A percentile compares a stretch with the other conserved stretches of the same genome.
These are phyloP conservation scores for Myrmecobius fasciatus DNA, from an alignment of 2,113 vertebrate species.

Conservation along the genomic window DNA sequence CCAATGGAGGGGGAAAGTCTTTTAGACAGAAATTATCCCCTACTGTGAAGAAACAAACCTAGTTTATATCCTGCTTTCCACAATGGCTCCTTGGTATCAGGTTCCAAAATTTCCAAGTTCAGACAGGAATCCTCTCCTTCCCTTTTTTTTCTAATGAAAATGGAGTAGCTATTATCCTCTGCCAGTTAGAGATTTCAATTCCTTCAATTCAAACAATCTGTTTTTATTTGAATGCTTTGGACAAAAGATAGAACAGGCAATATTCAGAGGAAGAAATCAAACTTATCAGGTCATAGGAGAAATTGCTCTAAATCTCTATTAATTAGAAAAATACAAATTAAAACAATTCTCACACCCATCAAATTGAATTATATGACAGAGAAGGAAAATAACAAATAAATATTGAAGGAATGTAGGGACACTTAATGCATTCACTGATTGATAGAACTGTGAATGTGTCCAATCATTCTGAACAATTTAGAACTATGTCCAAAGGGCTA, in stretches of 20 bases:
- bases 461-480: not conserved
- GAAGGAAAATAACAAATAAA: not conserved
- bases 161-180: not conserved
- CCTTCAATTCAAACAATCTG: too few relatives aligned
- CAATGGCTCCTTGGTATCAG: not conserved
- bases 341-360: not conserved
- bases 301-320: not conserved
- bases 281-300: not conserved
- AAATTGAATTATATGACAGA: not conserved
- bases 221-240: constrained; percentile 25
- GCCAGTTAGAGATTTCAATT: constrained; percentile 33
- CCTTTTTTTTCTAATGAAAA: not conserved
- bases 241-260: not conserved
- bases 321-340: not conserved
- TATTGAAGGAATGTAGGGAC: not conserved
- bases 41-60: not conserved
- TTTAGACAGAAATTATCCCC: not conserved
- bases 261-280: not conserved
- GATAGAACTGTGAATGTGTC: not conserved
- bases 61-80: not conserved
- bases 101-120: constrained; percentile 28
- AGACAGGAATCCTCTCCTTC: not conserved
- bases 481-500: not conserved
- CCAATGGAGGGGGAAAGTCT: not conserved
- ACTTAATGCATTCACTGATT: not conserved